Percentiles rank a stretch among this genome's conserved stretches.
Evolutionary conservation across 2,113 vertebrate species (phyloP).

Genomic region (Gobio gobio): DNA sequence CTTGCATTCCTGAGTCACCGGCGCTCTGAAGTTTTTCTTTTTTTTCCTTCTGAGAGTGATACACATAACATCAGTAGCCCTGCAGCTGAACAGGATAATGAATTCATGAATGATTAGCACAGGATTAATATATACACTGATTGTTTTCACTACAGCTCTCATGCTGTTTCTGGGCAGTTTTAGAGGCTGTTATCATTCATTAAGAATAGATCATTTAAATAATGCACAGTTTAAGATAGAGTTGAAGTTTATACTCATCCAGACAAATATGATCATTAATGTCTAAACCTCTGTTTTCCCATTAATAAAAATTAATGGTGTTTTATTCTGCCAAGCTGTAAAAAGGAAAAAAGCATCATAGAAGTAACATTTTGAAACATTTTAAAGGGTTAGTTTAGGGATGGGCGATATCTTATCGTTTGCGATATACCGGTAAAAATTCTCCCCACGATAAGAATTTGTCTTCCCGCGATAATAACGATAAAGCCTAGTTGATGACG

Average conservation of each 20-base stretch:
- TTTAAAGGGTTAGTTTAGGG: too few relatives aligned
- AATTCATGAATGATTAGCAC: background rate
- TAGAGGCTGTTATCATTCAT: background rate
- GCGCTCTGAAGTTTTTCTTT: constrained; percentile 63
- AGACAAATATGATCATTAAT: background rate
- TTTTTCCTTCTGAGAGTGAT: constrained; percentile 37
- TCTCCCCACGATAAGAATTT: too few relatives aligned
- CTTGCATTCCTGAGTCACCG: constrained; percentile 80
- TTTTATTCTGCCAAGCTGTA: too few relatives aligned
- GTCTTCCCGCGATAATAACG: too few relatives aligned
- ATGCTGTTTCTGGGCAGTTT: background rate
- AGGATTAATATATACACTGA: background rate
- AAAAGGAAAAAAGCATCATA: too few relatives aligned
- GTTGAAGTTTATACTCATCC: background rate
- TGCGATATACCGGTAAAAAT: too few relatives aligned
- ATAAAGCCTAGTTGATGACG: too few relatives aligned
- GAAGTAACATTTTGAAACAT: too few relatives aligned
- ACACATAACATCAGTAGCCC: background rate
- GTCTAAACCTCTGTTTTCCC: too few relatives aligned
- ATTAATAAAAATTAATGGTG: too few relatives aligned
- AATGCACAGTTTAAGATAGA: background rate
- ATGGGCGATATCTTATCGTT: too few relatives aligned
- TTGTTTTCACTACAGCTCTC: background rate
- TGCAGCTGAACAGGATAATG: background rate
- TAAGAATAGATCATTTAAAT: background rate